These are phyloP conservation scores for Rhodeus uyekii DNA, from an alignment of 2,797 vertebrate species.

Conservation along the genomic window DNA sequence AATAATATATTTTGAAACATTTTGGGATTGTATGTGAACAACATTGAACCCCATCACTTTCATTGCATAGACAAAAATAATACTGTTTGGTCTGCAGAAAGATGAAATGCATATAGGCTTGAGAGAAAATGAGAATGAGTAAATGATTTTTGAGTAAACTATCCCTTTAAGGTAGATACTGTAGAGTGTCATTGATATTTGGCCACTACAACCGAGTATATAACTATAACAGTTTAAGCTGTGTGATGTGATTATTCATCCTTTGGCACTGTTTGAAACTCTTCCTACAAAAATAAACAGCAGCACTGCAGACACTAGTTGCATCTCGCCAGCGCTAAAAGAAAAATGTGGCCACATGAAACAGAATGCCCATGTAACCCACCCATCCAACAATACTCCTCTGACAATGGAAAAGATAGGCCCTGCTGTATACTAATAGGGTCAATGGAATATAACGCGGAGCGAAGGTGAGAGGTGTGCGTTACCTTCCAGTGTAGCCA, in stretches of 20 bases:
- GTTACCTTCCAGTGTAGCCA: slow-evolving; percentile 60
- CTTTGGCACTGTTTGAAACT: background rate
- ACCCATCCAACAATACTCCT: slow-evolving; percentile 38
- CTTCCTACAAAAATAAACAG: slow-evolving; percentile 25
- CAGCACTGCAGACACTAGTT: background rate
- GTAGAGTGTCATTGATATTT: background rate
- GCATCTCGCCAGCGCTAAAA: slow-evolving; percentile 35
- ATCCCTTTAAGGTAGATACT: background rate
- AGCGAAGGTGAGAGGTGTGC: slow-evolving; percentile 62
- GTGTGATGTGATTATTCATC: background rate
- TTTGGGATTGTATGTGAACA: background rate
- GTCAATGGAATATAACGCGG: slow-evolving; percentile 59
- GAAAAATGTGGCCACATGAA: slow-evolving; percentile 38
- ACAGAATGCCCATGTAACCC: slow-evolving; percentile 43
- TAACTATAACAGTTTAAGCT: background rate
- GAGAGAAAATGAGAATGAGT: background rate
- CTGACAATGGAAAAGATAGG: slow-evolving; percentile 56
- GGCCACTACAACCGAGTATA: background rate
- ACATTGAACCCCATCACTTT: background rate
- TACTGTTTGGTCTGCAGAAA: background rate
- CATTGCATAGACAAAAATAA: background rate
- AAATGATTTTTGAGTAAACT: background rate
- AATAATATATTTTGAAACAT: background rate
- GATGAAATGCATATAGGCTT: background rate
- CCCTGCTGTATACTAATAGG: slow-evolving; percentile 57